Evolutionary conservation across 2,888 invertebrate genomes (phyloP).

Genomic region (Notodonta ziczac): DNA sequence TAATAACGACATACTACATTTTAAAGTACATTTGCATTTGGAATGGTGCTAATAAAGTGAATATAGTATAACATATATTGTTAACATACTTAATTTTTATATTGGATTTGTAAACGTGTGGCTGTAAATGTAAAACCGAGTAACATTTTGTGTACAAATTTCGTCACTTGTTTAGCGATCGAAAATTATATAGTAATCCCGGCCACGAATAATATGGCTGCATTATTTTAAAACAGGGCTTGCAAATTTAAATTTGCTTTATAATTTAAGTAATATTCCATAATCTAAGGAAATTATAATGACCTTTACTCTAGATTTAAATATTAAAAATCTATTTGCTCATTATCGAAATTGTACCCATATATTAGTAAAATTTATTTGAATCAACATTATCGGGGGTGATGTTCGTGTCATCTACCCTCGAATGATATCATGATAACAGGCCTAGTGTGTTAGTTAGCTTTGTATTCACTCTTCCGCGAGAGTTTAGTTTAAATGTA

Average conservation of each 20-base stretch:
- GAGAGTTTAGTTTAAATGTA: constrained; percentile 67
- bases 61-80: constrained; percentile 40
- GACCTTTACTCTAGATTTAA: constrained; percentile 69
- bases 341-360: constrained; percentile 79
- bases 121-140: constrained; percentile 34
- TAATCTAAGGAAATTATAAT: constrained; percentile 78
- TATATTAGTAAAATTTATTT: constrained; percentile 67
- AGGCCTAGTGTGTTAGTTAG: constrained; percentile 63
- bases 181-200: constrained; percentile 14
- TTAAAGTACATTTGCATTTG: constrained; percentile 65
- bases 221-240: constrained; percentile 49
- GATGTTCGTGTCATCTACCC: constrained; percentile 29
- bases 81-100: constrained; percentile 47
- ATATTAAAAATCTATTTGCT: constrained; percentile 79
- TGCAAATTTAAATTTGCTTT: constrained; percentile 64
- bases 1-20: constrained; percentile 19
- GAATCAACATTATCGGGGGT: constrained; percentile 39
- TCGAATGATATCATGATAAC: constrained; percentile 38
- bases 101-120: constrained; percentile 47
- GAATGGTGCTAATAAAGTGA: constrained; percentile 75
- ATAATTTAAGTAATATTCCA: constrained; percentile 80
- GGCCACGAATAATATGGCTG: constrained; percentile 24
- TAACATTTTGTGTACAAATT: constrained; percentile 23
- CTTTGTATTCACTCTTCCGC: constrained; percentile 58
- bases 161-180: constrained; percentile 23